A percentile compares a stretch with the other conserved stretches of the same genome.
These are phyloP conservation scores for Coptotermes formosanus DNA, from an alignment of 1,140 invertebrate genomes.

Conservation along the genomic window DNA sequence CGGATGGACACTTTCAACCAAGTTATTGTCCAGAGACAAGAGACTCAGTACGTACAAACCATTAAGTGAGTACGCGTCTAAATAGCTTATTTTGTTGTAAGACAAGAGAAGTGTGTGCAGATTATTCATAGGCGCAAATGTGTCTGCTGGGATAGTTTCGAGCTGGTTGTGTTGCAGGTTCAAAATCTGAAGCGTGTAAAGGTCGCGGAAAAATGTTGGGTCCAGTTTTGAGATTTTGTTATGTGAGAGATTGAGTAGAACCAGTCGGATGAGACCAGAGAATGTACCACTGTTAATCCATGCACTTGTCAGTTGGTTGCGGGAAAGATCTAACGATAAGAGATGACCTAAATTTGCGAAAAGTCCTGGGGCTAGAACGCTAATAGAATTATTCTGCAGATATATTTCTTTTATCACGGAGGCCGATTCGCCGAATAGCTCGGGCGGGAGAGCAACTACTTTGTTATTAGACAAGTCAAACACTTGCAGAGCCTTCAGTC, in stretches of 20 bases:
- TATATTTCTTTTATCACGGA: slow-evolving; percentile 81
- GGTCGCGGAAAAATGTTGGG: slow-evolving; percentile 69
- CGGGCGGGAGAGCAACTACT: slow-evolving; percentile 81
- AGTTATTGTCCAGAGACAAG: slow-evolving; percentile 78
- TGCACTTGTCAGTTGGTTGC: slow-evolving; percentile 79
- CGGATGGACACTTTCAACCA: slow-evolving; percentile 69
- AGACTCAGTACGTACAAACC: slow-evolving; percentile 75
- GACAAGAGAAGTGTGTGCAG: slow-evolving; percentile 77
- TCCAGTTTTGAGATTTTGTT: slow-evolving; percentile 80
- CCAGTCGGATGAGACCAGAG: slow-evolving; percentile 79
- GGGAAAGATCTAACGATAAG: slow-evolving; percentile 80
- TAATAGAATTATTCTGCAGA: slow-evolving; percentile 85
- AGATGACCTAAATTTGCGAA: slow-evolving; percentile 83
- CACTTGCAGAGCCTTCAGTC: slow-evolving; percentile 73
- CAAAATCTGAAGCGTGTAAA: slow-evolving; percentile 79
- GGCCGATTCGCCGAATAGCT: slow-evolving; percentile 74
- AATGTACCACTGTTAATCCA: slow-evolving; percentile 83
- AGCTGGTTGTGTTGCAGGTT: slow-evolving; percentile 77
- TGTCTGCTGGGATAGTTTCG: slow-evolving; percentile 73
- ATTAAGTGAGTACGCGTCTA: slow-evolving; percentile 75
- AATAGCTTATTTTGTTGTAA: slow-evolving; percentile 72
- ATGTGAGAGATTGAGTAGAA: slow-evolving; percentile 80
- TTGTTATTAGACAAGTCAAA: slow-evolving; percentile 84
- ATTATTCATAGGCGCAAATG: slow-evolving; percentile 80
- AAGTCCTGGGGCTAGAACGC: slow-evolving; percentile 72